phyloP scores from a whole-genome alignment of 2,797 vertebrate genomes.

The Gymnoscopelus braueri region DNA sequence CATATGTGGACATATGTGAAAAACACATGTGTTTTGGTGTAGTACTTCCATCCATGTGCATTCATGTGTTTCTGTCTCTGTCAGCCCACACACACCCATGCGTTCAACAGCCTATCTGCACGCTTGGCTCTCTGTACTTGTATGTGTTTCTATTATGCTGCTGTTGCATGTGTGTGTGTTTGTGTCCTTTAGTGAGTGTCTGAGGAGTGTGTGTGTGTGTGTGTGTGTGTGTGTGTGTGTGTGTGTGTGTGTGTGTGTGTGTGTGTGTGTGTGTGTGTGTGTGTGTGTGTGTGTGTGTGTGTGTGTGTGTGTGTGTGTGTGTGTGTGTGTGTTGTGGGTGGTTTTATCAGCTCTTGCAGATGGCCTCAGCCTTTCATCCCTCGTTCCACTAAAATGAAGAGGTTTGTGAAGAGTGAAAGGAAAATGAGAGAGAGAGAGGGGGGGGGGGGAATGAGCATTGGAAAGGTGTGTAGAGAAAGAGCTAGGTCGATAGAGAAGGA shows the following conservation, averaged over 20 bases:
- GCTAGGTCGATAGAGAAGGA: not conserved
- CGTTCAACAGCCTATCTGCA: too few relatives aligned
- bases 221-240: conserved; percentile 8
- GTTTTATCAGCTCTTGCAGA: conserved; percentile 76
- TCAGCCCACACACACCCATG: too few relatives aligned
- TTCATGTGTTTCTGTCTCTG: too few relatives aligned
- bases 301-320: conserved; percentile 29
- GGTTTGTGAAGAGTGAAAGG: conserved; percentile 68
- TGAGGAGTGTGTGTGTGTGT: conserved; percentile 14
- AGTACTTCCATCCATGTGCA: too few relatives aligned
- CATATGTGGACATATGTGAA: too few relatives aligned
- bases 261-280: not conserved
- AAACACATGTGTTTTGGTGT: too few relatives aligned
- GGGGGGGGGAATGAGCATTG: conserved; percentile 12
- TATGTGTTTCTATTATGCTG: conserved; percentile 8
- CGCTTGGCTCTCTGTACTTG: conserved; percentile 3
- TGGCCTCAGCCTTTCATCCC: conserved; percentile 71
- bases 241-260: too few relatives aligned
- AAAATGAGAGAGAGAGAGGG: conserved; percentile 40
- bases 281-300: conserved; percentile 39
- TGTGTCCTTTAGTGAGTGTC: not conserved
- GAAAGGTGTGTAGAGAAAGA: conserved; percentile 30
- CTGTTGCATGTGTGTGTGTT: conserved; percentile 10
- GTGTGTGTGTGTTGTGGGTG: conserved; percentile 17
- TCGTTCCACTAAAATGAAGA: conserved; percentile 74